A percentile compares a stretch with the other conserved stretches of the same genome.
Conservation (phyloP, 53 echinoderm and acorn worm genomes). For the Echinarachnius parma region DNA sequence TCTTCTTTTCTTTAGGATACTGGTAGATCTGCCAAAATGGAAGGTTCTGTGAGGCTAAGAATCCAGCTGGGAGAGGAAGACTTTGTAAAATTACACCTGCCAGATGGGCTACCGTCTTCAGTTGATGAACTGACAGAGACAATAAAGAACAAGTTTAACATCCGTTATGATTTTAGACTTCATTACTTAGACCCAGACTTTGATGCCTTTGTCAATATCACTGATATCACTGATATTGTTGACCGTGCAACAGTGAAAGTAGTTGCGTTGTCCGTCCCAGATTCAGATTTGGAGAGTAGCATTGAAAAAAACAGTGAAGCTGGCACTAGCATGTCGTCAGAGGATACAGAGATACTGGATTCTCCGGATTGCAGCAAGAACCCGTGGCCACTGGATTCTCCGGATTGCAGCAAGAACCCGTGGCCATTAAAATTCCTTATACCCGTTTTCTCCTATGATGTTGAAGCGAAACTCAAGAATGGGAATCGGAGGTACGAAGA, state of each 20-base stretch:
- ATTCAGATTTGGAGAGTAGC: background rate
- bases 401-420: too few relatives aligned
- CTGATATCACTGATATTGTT: conserved; percentile 8
- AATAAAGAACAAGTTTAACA: conserved; percentile 13
- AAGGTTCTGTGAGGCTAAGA: conserved; percentile 21
- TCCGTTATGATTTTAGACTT: conserved; percentile 20
- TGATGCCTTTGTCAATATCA: conserved; percentile 31
- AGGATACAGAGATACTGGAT: too few relatives aligned
- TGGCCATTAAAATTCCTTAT: conserved; percentile 32
- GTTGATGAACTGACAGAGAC: conserved; percentile 24
- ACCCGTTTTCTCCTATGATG: conserved; percentile 28
- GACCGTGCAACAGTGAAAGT: conserved; percentile 39
- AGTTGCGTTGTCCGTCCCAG: conserved; percentile 1
- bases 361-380: too few relatives aligned
- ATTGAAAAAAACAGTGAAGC: background rate
- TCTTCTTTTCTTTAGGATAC: conserved; percentile 13
- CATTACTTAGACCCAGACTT: conserved; percentile 44
- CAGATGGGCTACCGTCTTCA: background rate
- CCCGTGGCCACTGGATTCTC: too few relatives aligned
- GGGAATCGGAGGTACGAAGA: background rate
- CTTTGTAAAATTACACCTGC: conserved; percentile 21
- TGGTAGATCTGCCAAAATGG: background rate
- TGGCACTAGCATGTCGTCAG: background rate
- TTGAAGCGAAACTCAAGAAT: conserved; percentile 20
- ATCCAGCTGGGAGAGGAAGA: conserved; percentile 28